Base-by-base conservation (phyloP, 2,888 invertebrate genomes). In the Ischnura elegans region DNA sequence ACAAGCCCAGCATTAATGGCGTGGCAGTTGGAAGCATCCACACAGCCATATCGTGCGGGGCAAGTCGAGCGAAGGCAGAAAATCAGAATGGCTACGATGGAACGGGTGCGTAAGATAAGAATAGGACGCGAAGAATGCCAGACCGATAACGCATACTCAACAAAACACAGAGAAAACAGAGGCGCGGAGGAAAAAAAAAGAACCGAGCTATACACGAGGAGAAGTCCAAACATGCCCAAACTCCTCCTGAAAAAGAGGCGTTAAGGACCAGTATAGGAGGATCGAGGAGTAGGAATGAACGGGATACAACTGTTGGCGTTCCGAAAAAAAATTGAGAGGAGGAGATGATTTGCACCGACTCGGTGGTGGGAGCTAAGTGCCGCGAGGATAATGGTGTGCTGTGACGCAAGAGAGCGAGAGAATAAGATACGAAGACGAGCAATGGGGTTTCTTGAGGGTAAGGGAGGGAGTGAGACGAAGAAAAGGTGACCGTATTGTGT, bases 391-490 rank as follows among this genome's bases (percentile, higher is more conserved):
- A 45, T n/a, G 43, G 55, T 29, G 93, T 51, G 66, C 55, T 47
- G 25, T 45, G 25, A 46, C 29, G 45, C 13, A 46, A 93, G 86
- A 87, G 61, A 84, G 93, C n/a, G 55, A 42, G 45, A 47, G 43
- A 84, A 0, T 8, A 46, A n/a, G 21, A 43, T 51, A 36, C 42
- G 76, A 87, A 47, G 47, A 47, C 42, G 47, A 87, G 90, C 13
- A 36, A 4, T 55, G 93, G 51, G 93, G 93, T 66, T 66, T 66
- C 93, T 90, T 42, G 93, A 61, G 13, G 93, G 43, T 93, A n/a
- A n/a, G n/a, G 5, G 5, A 13, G 47, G 47, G 47, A 47, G 93
- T 90, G 61, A 93, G 1, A 93, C 8, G 61, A 66, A 66, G 93
- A 55, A 93, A 93, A 43, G 86, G 61, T 55, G 46, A 76, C 45